Percentiles rank a stretch among this genome's conserved stretches.
Evolutionary conservation across 2,797 vertebrate genomes (phyloP).

Genomic region (Acridotheres tristis): DNA sequence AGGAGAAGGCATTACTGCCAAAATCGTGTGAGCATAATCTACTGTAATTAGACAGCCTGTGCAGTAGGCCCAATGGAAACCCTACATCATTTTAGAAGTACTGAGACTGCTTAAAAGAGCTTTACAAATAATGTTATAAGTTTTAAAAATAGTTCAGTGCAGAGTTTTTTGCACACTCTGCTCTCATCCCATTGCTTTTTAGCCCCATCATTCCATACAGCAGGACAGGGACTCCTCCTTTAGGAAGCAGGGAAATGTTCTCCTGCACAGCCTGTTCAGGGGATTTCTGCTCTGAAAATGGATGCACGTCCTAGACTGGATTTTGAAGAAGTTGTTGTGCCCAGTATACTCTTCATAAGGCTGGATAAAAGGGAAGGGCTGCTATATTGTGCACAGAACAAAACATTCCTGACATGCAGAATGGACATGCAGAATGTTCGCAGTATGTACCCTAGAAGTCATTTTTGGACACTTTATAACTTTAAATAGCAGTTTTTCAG

Average conservation of each 20-base stretch:
- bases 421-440: background rate
- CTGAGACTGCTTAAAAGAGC: background rate
- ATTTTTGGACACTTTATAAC: background rate
- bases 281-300: background rate
- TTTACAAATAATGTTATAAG: background rate
- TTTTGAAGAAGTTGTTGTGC: background rate
- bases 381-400: background rate
- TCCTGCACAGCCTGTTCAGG: background rate
- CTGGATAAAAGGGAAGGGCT: background rate
- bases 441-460: background rate
- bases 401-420: background rate
- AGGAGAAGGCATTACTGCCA: background rate
- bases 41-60: conserved; percentile 6
- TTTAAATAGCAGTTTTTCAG: background rate
- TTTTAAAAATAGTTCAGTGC: background rate
- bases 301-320: background rate
- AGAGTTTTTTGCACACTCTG: background rate
- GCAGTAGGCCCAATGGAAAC: background rate
- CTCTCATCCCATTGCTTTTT: background rate
- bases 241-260: background rate
- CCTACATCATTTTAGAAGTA: background rate
- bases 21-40: background rate
- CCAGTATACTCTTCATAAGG: background rate
- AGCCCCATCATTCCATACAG: background rate
- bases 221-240: background rate